Evolutionary conservation across 2,888 invertebrate genomes (phyloP), one percentile per base, ranked within the genome.

Genomic region (Conchocele bisecta): DNA sequence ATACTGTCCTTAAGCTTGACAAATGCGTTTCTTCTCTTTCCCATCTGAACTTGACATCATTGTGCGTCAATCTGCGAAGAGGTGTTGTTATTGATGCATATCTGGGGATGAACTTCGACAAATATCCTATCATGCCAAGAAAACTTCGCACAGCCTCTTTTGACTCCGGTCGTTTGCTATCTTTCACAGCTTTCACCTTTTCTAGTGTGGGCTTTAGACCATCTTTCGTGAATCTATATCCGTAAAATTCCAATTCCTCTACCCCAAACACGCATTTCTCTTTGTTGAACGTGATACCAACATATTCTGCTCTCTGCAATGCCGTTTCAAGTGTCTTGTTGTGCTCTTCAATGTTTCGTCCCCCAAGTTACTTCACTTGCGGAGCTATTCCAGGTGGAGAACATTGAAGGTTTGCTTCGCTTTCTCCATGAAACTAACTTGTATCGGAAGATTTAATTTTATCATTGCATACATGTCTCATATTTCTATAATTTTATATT

Each of bases 111-210:
- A 46, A 46, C 24, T 59, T 59, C 29, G 48, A 48, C n/a, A 59
- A 26, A 15, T 46, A 48, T 29, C 51, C 51, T n/a, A 31, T 17
- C 51, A 51, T 51, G 9, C 31, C 33, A 7, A 17, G 26, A 20
- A 28, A 46, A 46, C 59, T 59, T 20, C 35, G 13, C 22, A 59
- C 46, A 20, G 33, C 37, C 35, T 44, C 44, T 28, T 59, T 59
- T 42, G 33, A 42, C 35, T 59, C 59, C 15, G 44, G 46, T 29
- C 3, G 28, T 59, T 46, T 59, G 31, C 46, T 24, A 6, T 59
- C 59, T 33, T 59, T 46, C 13, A 59, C 46, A 5, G 59, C 59
- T 46, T 1, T 17, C 15, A 33, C 48, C 22, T 59, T 29, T 6
- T 59, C 33, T 39, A 15, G 2, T 46, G 48, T 48, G 3, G 48